Evolutionary conservation across 2,113 vertebrate species (phyloP), one percentile per base, ranked within the genome.

Genomic region (Callionymus lyra): DNA sequence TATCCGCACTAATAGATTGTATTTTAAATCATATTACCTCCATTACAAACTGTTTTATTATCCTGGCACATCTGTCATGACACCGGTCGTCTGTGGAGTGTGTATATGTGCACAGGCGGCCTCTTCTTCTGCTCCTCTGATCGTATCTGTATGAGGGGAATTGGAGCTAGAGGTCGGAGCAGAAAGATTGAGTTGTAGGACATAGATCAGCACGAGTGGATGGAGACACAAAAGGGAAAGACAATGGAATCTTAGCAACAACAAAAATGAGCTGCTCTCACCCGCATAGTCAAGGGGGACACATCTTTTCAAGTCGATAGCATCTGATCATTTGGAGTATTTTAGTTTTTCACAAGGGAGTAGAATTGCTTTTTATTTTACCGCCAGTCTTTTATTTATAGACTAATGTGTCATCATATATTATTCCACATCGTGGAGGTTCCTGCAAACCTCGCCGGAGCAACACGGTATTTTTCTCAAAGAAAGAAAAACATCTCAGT

Each of bases 1-100:
- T 68, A 76, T 86, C 80, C 82, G 72, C 79, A 79, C 86, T 94
- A 90, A 98, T 88, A 82, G 89, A 98, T 93, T 87, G 87, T 90
- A 90, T 94, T 98, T 98, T 97, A 92, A 94, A 89, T 93, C 94
- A 91, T 92, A 97, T 96, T 94, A 97, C 91, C 89, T 89, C 89
- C 89, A 95, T 97, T 95, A 93, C 90, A 91, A 90, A 93, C 90
- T 93, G 81, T 89, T 93, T 90, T 88, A 89, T 86, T 83, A 71
- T 67, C 54, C 70, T 66, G 77, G 76, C 82, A 68, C 72, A 76
- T 85, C 90, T 93, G 94, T 90, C 88, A 92, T 88, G 80, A 82
- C 80, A 15, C 64, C 59, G 62, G 66, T 54, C 51, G 60, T 47
- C 60, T 87, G 85, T 76, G 52, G 68, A 11, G 65, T 83, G 63